These are phyloP conservation scores for Bambusicola thoracicus DNA, from an alignment of 2,113 vertebrate species.

Conservation along the genomic window DNA sequence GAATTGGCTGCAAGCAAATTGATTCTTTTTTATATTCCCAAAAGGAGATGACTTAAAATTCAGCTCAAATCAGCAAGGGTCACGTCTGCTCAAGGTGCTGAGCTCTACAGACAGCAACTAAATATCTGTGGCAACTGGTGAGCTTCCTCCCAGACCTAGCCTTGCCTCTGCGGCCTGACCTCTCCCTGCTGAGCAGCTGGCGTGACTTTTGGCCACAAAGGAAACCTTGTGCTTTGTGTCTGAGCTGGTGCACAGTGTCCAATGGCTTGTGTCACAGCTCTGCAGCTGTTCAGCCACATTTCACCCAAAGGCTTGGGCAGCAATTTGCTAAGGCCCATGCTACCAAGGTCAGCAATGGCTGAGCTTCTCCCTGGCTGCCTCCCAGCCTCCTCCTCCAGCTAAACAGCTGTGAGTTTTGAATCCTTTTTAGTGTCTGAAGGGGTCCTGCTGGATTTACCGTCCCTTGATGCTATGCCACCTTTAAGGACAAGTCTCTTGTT, in stretches of 20 bases:
- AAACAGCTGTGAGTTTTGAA: background rate
- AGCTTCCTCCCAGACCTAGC: background rate
- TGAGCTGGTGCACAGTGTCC: background rate
- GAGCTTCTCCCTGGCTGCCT: background rate
- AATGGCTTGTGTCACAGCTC: background rate
- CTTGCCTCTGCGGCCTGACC: rapidly evolving
- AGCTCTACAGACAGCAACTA: background rate
- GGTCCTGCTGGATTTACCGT: background rate
- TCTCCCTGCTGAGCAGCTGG: background rate
- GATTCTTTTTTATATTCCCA: background rate
- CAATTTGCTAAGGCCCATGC: background rate
- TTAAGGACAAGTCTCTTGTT: background rate
- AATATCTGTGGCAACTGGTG: background rate
- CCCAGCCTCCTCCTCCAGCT: background rate
- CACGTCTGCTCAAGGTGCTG: background rate
- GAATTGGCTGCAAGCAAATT: background rate
- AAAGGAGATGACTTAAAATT: background rate
- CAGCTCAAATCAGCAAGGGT: background rate
- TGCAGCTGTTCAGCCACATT: background rate
- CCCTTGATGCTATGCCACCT: background rate
- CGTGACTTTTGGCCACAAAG: background rate
- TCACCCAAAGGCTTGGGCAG: background rate
- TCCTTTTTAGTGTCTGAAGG: rapidly evolving
- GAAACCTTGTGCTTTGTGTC: rapidly evolving
- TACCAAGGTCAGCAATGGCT: background rate